Base-by-base conservation (phyloP, 1,140 invertebrate genomes). In the Drosophila jambulina region DNA sequence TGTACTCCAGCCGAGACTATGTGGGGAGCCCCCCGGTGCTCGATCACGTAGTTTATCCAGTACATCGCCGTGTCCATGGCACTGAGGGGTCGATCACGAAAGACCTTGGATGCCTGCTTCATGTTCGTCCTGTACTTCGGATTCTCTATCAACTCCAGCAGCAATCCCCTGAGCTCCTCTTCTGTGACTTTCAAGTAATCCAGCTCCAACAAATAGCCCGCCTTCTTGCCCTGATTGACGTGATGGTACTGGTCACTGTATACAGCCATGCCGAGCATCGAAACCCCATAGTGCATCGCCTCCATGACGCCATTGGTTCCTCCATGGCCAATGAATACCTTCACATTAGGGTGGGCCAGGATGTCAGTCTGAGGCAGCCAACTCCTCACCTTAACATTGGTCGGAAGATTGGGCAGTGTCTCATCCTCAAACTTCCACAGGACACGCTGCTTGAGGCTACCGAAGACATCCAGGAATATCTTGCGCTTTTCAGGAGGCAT, bases 341-440 rank as follows among this genome's bases (percentile, higher is more conserved):
- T 93, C 1, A 95, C 90, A 69, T 95, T 95, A 2, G 92, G 92
- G 91, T 95, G 95, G 6, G 93, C 93, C 29, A 96, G 84, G 57
- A 96, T 93, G 81, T 95, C 95, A n/a, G 93, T 92, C 75, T 96
- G 95, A 0, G 95, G 95, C 45, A 95, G 78, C 95, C 95, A 96
- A 27, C 94, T 94, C 7, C 92, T 83, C 7, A 94, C 88, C 60
- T 94, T 94, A 0, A 96, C 93, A 81, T 96, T 96, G 2, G 93
- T 65, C 0, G 94, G 94, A 23, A 92, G 86, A 74, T 92, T 92
- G 7, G 93, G 82, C 38, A 95, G 70, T 0, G 87, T 88, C 1
- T 93, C 93, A 27, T 94, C 93, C 75, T 95, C 95, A 74, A 94
- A 94, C 83, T 96, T 96, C 95, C 95, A 95, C 9, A 96, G 54